phyloP scores from a whole-genome alignment of 2,797 vertebrate genomes.

The Tadarida brasiliensis region DNA sequence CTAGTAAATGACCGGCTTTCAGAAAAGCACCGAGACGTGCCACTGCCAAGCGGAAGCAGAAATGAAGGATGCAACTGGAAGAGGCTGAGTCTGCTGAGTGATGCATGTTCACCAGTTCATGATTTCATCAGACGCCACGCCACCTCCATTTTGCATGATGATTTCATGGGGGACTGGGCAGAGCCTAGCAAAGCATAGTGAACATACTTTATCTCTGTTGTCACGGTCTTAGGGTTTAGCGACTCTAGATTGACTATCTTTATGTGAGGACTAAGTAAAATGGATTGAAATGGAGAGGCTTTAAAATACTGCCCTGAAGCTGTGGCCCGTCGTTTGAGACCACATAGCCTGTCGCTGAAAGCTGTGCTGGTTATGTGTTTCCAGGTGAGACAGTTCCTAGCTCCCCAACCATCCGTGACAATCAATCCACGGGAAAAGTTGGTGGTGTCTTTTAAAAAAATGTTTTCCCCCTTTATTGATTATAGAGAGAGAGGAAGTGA shows the following conservation, averaged over 20 bases:
- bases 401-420: background rate
- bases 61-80: background rate
- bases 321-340: background rate
- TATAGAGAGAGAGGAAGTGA: no score
- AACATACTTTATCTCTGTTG: background rate
- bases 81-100: background rate
- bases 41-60: background rate
- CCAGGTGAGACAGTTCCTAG: background rate
- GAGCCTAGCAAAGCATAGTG: background rate
- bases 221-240: background rate
- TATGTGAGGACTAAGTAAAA: slow-evolving; percentile 21
- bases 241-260: background rate
- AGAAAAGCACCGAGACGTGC: background rate
- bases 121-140: background rate
- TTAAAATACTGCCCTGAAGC: background rate
- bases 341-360: background rate
- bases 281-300: slow-evolving; percentile 21
- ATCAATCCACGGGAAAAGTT: background rate
- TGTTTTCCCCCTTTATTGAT: no score
- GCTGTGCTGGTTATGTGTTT: background rate
- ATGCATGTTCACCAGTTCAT: background rate
- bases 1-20: background rate
- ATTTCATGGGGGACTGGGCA: background rate
- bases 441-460: background rate
- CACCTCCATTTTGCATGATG: accelerated